Evolutionary conservation across 1,140 invertebrate genomes (phyloP).

Genomic region (Drosophila lacteicornis): DNA sequence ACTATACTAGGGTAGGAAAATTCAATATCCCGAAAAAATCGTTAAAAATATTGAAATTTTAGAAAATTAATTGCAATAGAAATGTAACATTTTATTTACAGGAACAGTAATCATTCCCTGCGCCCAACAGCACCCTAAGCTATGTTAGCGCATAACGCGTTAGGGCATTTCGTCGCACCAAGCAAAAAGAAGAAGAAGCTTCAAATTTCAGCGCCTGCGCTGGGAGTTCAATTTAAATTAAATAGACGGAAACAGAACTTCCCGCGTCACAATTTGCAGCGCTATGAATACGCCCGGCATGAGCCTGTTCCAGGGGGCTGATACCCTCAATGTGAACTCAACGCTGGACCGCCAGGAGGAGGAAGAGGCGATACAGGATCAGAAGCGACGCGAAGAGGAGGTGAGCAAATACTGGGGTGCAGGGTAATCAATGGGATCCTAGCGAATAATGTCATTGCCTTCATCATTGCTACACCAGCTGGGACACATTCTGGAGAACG

Average conservation of each 20-base stretch:
- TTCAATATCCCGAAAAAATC: too few relatives aligned
- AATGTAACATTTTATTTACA: too few relatives aligned
- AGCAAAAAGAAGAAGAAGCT: slow-evolving; percentile 17
- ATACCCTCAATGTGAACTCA: slow-evolving; percentile 86
- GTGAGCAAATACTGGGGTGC: slow-evolving; percentile 67
- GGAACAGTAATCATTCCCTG: not conserved
- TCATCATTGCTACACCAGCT: slow-evolving; percentile 77
- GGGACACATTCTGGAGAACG: slow-evolving; percentile 86
- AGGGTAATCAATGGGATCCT: not conserved
- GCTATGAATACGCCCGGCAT: slow-evolving; percentile 86
- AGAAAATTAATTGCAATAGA: too few relatives aligned
- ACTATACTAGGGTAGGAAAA: too few relatives aligned
- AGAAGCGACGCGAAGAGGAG: slow-evolving; percentile 86
- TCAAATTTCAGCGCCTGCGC: slow-evolving; percentile 45
- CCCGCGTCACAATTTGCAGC: not conserved
- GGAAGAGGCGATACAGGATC: slow-evolving; percentile 87
- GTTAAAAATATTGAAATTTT: too few relatives aligned
- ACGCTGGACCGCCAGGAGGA: slow-evolving; percentile 86
- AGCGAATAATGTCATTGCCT: slow-evolving; percentile 11
- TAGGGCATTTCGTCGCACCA: slow-evolving; percentile 4
- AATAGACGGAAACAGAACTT: not conserved
- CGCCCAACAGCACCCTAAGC: slow-evolving; percentile 1
- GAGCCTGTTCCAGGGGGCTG: slow-evolving; percentile 87
- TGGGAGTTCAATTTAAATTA: slow-evolving; percentile 44
- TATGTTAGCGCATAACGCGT: slow-evolving; percentile 13